Conservation (phyloP, 2,888 invertebrate species). For the Isoperla grammatica region DNA sequence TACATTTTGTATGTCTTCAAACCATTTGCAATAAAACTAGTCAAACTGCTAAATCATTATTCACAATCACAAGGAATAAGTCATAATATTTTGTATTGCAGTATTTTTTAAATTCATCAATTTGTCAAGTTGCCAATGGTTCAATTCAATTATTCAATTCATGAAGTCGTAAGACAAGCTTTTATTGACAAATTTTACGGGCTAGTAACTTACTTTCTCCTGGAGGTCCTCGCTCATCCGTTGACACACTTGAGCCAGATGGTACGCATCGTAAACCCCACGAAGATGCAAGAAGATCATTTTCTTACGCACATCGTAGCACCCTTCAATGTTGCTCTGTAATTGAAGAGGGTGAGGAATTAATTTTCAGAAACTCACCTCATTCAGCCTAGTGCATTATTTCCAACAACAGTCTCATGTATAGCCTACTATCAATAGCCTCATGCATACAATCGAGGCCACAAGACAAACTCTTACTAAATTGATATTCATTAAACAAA, state of each 20-base stretch:
- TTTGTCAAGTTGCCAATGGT: no score
- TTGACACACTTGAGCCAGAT: constrained; percentile 46
- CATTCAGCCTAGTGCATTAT: no score
- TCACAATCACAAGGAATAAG: background rate
- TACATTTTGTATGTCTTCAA: background rate
- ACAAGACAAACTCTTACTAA: no score
- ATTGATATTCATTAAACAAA: background rate
- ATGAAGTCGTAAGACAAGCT: no score
- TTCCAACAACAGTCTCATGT: no score
- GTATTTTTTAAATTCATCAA: no score
- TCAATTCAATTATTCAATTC: no score
- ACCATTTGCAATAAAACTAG: background rate
- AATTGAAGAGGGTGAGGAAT: no score
- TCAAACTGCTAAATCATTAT: background rate
- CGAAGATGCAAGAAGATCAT: constrained; percentile 53
- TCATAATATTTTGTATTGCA: background rate
- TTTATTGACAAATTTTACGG: no score
- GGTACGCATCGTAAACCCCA: constrained; percentile 51
- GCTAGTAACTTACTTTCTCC: constrained; percentile 5
- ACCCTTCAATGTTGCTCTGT: constrained; percentile 47
- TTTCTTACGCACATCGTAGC: constrained; percentile 50
- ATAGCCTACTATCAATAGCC: no score
- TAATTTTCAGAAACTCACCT: background rate
- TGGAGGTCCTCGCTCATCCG: background rate
- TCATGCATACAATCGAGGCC: no score